A percentile compares a stretch with the other conserved stretches of the same genome.
phyloP scores from a whole-genome alignment of 2,888 invertebrate genomes.

The Perdita meconis region DNA sequence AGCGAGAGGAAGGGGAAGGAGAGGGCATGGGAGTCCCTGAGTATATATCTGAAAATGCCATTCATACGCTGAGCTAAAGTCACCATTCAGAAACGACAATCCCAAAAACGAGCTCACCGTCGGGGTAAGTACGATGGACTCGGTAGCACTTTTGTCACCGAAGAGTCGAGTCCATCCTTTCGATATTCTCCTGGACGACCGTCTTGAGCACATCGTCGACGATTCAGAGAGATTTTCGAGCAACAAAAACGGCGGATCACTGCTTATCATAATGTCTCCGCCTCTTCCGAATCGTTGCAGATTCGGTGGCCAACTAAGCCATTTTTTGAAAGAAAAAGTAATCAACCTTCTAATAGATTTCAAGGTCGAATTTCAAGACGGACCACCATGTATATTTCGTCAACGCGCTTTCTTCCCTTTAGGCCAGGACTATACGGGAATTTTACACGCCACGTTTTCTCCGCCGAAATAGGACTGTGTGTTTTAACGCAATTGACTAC shows the following conservation, averaged over 20 bases:
- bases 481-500: too few species aligned
- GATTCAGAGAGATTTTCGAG: neutral
- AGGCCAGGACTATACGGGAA: too few species aligned
- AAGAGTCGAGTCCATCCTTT: slow-evolving; percentile 44
- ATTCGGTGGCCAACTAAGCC: too few species aligned
- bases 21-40: slow-evolving; percentile 22
- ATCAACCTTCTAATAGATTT: slow-evolving; percentile 13
- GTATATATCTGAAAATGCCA: slow-evolving; percentile 69
- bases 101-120: slow-evolving; percentile 61
- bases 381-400: too few species aligned
- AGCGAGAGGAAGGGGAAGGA: slow-evolving; percentile 23
- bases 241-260: neutral
- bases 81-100: slow-evolving; percentile 70
- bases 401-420: too few species aligned
- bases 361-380: too few species aligned
- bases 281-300: too few species aligned
- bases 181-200: slow-evolving; percentile 23
- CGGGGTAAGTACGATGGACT: slow-evolving; percentile 60
- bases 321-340: neutral
- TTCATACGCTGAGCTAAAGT: slow-evolving; percentile 69
- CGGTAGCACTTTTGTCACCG: slow-evolving; percentile 47
- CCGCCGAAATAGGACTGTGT: too few species aligned
- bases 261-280: neutral
- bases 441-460: too few species aligned
- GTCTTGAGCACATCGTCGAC: slow-evolving; percentile 28